Evolutionary conservation across 2,797 vertebrate species (phyloP).

Genomic region (Sebastes itinus): DNA sequence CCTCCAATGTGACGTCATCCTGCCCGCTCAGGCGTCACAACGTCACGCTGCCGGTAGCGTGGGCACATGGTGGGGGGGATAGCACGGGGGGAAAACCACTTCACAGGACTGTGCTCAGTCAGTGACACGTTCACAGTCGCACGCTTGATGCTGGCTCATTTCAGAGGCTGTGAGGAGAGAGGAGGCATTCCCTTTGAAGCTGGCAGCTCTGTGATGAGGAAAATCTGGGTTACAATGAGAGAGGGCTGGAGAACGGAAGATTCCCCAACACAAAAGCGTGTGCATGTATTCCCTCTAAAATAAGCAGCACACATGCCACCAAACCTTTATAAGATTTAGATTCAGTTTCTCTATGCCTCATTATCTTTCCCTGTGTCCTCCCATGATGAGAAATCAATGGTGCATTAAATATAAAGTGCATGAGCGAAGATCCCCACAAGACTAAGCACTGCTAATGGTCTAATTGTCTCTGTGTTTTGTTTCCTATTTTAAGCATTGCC

Average conservation of each 20-base stretch:
- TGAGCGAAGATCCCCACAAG: neutral
- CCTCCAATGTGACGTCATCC: conserved; percentile 44
- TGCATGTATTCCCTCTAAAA: neutral
- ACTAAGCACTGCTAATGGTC: neutral
- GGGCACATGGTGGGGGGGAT: neutral
- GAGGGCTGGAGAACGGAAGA: conserved; percentile 17
- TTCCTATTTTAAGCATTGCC: neutral
- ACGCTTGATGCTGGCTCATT: conserved; percentile 22
- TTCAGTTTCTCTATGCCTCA: neutral
- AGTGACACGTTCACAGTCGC: neutral
- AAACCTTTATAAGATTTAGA: neutral
- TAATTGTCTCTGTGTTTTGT: neutral
- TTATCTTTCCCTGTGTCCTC: neutral
- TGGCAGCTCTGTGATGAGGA: conserved; percentile 38
- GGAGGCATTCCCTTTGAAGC: conserved; percentile 71
- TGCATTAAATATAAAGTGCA: neutral
- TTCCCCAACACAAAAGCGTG: conserved; percentile 3
- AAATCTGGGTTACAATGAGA: conserved; percentile 59
- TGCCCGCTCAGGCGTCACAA: conserved; percentile 1
- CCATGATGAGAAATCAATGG: neutral
- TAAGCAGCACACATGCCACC: neutral
- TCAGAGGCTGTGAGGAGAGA: conserved; percentile 37
- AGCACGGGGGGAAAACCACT: conserved; percentile 29
- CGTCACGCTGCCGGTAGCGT: neutral
- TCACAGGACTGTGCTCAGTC: conserved; percentile 51